Evolutionary conservation across 2,888 invertebrate genomes (phyloP), one percentile per base, ranked within the genome.

Genomic region (Leptinotarsa tumamoca): DNA sequence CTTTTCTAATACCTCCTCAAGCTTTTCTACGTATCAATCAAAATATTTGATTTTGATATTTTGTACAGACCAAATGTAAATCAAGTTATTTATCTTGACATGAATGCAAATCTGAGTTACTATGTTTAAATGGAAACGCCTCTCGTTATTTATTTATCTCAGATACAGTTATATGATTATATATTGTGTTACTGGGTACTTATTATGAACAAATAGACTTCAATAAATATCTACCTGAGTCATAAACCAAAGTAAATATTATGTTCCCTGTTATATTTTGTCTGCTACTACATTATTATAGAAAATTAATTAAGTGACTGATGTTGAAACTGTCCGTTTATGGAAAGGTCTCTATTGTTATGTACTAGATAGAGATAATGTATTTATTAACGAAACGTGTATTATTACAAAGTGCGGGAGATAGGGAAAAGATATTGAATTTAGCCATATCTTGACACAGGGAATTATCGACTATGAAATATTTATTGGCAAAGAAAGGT

Each of bases 221-320:
- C 68, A 71, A 77, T 77, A 74, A 77, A 77, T 77, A 77, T 69
- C n/a, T 58, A 50, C 56, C 17, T 21, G 50, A 50, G 70, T 49
- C 74, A 71, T 72, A 69, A 75, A 71, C 73, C 56, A 78, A 73
- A 67, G 71, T 75, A 71, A 78, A 78, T 78, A 78, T 74, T 71
- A 56, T 73, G 73, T 73, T 75, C 68, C 75, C 70, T 18, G 61
- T 21, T 52, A 71, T 68, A 73, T 75, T 78, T 71, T 58, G 71
- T 71, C 71, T 50, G 18, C 73, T 73, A 67, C 58, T 13, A 71
- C 70, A 67, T 72, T 68, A 69, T 78, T 78, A 75, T 71, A 71
- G 52, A 56, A 75, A 75, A 78, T 78, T 78, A 78, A 78, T 78
- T 73, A 21, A 66, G 70, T 72, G 23, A n/a, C 56, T 43, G 63